phyloP scores from a whole-genome alignment of 2,797 vertebrate species.

The Crocidura indochinensis region DNA sequence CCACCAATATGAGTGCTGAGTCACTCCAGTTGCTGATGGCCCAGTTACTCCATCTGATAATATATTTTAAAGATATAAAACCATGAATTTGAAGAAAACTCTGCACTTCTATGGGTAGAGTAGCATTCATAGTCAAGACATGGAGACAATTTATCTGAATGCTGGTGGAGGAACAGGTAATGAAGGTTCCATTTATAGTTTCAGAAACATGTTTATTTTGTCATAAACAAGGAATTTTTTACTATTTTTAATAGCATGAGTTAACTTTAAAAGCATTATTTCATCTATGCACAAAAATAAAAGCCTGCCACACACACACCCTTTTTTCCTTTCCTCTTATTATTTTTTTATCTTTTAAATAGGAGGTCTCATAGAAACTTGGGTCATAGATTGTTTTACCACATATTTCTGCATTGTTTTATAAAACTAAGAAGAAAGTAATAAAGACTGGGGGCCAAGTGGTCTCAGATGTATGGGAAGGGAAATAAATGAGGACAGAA shows the following conservation, averaged over 20 bases:
- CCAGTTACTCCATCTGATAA: background rate
- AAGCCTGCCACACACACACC: no score
- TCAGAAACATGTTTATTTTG: background rate
- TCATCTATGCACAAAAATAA: no score
- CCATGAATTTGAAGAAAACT: background rate
- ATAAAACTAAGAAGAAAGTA: no score
- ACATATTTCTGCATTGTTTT: no score
- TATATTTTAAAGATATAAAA: slow-evolving; percentile 28
- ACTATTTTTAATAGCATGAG: background rate
- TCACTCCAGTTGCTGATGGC: background rate
- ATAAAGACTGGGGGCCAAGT: no score
- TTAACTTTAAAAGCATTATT: background rate
- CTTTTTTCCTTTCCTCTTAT: no score
- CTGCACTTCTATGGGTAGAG: background rate
- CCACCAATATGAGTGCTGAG: background rate
- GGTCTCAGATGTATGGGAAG: no score
- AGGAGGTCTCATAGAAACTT: no score
- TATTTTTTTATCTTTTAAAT: no score
- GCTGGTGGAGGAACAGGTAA: background rate
- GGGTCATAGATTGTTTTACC: no score
- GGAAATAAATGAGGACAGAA: no score
- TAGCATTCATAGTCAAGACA: background rate
- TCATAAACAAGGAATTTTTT: background rate
- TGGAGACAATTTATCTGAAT: background rate
- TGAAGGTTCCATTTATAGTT: background rate